phyloP scores from a whole-genome alignment of 2,113 vertebrate genomes.

The Dendropsophus ebraccatus region DNA sequence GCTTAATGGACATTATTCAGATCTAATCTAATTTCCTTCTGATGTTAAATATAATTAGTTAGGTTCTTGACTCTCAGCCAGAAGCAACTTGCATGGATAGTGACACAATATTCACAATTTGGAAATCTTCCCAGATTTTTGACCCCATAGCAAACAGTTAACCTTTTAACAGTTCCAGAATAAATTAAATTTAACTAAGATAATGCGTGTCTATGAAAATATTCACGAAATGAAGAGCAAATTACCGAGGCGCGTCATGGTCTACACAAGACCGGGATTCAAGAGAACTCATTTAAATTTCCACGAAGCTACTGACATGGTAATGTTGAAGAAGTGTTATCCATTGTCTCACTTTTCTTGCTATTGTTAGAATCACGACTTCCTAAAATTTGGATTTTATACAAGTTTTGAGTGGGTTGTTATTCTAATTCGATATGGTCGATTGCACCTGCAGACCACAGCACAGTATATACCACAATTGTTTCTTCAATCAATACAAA shows the following conservation, averaged over 20 bases:
- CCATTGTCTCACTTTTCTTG: not conserved
- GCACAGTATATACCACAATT: no score
- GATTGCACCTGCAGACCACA: no score
- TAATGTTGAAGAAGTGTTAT: not conserved
- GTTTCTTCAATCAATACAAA: no score
- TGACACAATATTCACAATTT: constrained; percentile 9
- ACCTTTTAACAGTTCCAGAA: constrained; percentile 23
- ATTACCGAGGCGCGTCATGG: not conserved
- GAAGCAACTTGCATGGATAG: constrained; percentile 8
- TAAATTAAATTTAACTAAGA: constrained; percentile 20
- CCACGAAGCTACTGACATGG: not conserved
- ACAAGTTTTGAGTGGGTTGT: not conserved
- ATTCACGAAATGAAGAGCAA: constrained; percentile 4
- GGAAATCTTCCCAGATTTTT: constrained; percentile 35
- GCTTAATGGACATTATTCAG: not conserved
- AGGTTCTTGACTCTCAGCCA: constrained; percentile 4
- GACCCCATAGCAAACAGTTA: constrained; percentile 29
- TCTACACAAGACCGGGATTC: not conserved
- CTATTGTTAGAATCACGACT: not conserved
- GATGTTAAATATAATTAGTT: not conserved
- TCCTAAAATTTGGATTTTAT: not conserved
- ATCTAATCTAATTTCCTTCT: not conserved
- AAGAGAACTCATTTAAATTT: not conserved
- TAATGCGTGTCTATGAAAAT: not conserved
- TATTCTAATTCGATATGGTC: not conserved